phyloP scores from a whole-genome alignment of 2,113 vertebrate genomes.

The Hydrochoerus hydrochaeris region DNA sequence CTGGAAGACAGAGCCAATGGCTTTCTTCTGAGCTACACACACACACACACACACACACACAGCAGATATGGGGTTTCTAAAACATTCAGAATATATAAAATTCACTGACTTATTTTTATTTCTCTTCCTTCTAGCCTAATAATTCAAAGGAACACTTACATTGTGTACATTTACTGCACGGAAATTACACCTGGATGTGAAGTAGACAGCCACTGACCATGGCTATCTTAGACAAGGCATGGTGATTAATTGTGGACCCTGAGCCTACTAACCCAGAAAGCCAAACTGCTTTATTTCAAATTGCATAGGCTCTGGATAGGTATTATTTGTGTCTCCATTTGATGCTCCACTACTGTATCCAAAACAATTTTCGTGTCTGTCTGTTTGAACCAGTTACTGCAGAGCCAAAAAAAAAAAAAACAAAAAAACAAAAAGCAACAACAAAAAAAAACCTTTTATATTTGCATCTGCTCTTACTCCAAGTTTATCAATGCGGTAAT shows the following conservation, averaged over 20 bases:
- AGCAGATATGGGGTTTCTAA: neutral
- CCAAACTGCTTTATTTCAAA: conserved; percentile 47
- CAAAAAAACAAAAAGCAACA: no score
- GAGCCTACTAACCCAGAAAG: neutral
- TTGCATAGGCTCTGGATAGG: neutral
- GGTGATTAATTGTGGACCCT: neutral
- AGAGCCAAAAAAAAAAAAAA: neutral
- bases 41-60: neutral
- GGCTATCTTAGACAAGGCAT: neutral
- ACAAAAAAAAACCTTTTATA: conserved; percentile 26
- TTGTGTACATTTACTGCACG: neutral
- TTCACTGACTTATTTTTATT: neutral
- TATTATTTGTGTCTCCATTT: conserved; percentile 9
- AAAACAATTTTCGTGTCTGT: neutral
- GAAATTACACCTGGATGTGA: conserved; percentile 49
- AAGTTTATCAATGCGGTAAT: conserved; percentile 8
- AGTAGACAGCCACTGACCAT: neutral
- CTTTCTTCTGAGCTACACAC: neutral
- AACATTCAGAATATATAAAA: neutral
- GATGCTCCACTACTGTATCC: neutral
- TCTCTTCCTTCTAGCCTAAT: neutral
- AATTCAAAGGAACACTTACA: conserved; percentile 52
- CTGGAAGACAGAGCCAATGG: neutral
- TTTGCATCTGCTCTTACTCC: neutral
- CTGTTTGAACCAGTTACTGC: neutral